phyloP scores from a whole-genome alignment of 2,113 vertebrate genomes.

The Carlito syrichta region DNA sequence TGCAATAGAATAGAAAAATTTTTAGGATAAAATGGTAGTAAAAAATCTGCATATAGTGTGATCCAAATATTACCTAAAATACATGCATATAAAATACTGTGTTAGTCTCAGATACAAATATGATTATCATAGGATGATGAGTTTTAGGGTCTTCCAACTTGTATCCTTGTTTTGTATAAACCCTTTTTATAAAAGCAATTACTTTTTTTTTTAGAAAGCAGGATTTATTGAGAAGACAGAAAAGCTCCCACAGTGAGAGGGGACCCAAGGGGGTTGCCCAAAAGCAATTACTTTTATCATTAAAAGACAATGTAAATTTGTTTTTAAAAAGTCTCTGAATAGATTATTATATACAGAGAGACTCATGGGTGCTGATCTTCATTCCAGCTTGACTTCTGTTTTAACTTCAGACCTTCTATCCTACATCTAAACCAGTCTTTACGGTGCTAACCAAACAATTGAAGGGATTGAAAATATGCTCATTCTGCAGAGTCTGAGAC shows the following conservation, averaged over 20 bases:
- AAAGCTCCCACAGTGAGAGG: too few species aligned
- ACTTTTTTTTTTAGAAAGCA: too few species aligned
- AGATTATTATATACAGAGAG: not conserved
- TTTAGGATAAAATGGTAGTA: not conserved
- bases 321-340: not conserved
- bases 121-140: not conserved
- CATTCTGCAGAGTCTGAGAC: not conserved
- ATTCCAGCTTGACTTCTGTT: not conserved
- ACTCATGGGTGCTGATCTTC: not conserved
- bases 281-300: not conserved
- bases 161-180: not conserved
- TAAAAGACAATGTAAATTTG: not conserved
- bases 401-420: not conserved
- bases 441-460: not conserved
- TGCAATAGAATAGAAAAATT: conserved; percentile 9
- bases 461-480: not conserved
- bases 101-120: not conserved
- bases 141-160: not conserved
- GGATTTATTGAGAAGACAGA: too few species aligned
- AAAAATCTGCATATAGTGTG: not conserved
- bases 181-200: not conserved
- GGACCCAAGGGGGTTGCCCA: too few species aligned
- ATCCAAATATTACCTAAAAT: conserved; percentile 1
- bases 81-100: not conserved
- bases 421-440: not conserved